Conservation (phyloP, 2,113 vertebrate genomes). For the Lates calcarifer region DNA sequence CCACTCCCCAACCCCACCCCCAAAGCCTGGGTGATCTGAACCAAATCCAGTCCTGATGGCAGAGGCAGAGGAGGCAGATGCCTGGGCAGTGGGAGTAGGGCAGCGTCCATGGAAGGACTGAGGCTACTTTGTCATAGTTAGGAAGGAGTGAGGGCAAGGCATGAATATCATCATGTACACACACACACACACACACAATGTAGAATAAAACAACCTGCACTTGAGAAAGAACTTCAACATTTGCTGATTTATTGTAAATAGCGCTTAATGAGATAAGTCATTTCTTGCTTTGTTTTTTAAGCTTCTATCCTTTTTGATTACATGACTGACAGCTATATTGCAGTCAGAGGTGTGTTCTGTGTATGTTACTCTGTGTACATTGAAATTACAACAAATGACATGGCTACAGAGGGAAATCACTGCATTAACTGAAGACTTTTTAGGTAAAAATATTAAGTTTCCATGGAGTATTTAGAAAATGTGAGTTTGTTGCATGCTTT, state of each 20-base stretch:
- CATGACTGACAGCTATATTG: neutral
- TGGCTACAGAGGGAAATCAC: no score
- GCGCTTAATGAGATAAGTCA: neutral
- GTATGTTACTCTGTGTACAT: neutral
- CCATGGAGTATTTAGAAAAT: no score
- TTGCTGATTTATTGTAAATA: no score
- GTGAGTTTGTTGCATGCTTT: neutral
- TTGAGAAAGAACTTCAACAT: neutral
- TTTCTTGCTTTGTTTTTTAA: neutral
- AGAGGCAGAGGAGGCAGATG: constrained; percentile 76
- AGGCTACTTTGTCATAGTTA: constrained; percentile 71
- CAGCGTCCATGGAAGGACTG: constrained; percentile 48
- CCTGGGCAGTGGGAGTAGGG: constrained; percentile 70
- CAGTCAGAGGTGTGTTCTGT: no score
- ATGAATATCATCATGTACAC: constrained; percentile 46
- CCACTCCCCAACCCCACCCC: no score
- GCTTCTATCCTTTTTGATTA: neutral
- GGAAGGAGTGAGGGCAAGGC: constrained; percentile 59
- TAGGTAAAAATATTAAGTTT: no score
- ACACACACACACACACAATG: constrained; percentile 3
- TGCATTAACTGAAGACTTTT: neutral
- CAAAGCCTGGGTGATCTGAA: constrained; percentile 54
- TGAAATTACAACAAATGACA: neutral
- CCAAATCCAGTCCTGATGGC: constrained; percentile 70
- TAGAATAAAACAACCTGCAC: neutral